A percentile compares a stretch with the other conserved stretches of the same genome.
Evolutionary conservation across 2,113 vertebrate species (phyloP).

Genomic region (Scortum barcoo): DNA sequence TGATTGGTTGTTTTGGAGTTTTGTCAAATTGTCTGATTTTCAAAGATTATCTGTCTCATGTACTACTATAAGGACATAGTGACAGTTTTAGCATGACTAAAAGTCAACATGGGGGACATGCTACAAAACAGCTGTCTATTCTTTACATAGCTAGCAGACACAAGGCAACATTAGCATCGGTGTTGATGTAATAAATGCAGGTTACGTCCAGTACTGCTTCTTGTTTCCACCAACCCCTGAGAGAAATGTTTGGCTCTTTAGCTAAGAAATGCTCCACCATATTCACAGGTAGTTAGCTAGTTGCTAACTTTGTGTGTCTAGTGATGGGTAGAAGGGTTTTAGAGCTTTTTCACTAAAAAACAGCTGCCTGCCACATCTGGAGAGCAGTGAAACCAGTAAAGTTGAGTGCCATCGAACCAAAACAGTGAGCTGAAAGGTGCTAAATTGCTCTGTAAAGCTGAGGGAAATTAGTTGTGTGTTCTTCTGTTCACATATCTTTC

Average conservation of each 20-base stretch:
- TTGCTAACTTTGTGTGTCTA: not conserved
- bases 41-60: too few relatives aligned
- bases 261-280: too few relatives aligned
- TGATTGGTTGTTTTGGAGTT: too few relatives aligned
- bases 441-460: not conserved
- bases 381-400: not conserved
- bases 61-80: too few relatives aligned
- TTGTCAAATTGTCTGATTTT: too few relatives aligned
- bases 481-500: not conserved
- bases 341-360: not conserved
- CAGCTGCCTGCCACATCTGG: not conserved
- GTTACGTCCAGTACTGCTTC: not conserved
- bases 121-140: not conserved
- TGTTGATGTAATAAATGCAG: not conserved
- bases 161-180: not conserved
- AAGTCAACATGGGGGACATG: not conserved
- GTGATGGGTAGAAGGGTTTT: not conserved
- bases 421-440: not conserved
- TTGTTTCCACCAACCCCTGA: too few relatives aligned
- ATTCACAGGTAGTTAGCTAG: too few relatives aligned
- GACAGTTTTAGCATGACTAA: too few relatives aligned
- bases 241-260: too few relatives aligned
- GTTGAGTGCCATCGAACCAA: not conserved
- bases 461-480: not conserved
- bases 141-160: not conserved